Evolutionary conservation across 2,113 vertebrate genomes (phyloP).

Genomic region (Ciconia stormi): DNA sequence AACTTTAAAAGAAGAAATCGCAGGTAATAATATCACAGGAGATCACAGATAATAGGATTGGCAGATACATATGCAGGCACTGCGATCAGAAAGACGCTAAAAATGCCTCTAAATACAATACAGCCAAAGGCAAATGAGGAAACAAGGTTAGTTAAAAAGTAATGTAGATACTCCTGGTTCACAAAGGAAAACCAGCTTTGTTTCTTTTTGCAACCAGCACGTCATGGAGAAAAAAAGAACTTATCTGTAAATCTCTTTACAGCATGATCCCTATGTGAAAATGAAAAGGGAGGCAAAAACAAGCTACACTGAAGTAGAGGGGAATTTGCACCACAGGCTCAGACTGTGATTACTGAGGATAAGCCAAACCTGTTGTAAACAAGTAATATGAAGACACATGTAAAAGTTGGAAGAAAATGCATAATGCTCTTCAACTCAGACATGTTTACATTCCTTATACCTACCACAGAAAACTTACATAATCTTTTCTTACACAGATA

Average conservation of each 20-base stretch:
- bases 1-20: neutral
- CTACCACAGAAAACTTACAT: constrained; percentile 40
- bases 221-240: neutral
- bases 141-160: neutral
- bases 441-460: constrained; percentile 48
- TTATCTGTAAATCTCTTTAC: constrained; percentile 20
- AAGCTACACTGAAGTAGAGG: neutral
- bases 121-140: neutral
- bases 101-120: neutral
- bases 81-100: neutral
- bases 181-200: neutral
- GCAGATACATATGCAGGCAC: neutral
- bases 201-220: neutral
- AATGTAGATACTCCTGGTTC: neutral
- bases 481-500: constrained; percentile 8
- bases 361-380: constrained; percentile 4
- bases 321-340: neutral
- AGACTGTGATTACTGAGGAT: neutral
- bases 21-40: neutral
- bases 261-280: neutral
- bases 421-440: constrained; percentile 23
- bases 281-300: neutral
- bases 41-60: neutral
- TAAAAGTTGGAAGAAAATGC: constrained; percentile 1
- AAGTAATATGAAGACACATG: neutral